Percentiles rank a stretch among this genome's conserved stretches.
phyloP scores from a whole-genome alignment of 2,113 vertebrate genomes.

The Benitochromis conjunctus region DNA sequence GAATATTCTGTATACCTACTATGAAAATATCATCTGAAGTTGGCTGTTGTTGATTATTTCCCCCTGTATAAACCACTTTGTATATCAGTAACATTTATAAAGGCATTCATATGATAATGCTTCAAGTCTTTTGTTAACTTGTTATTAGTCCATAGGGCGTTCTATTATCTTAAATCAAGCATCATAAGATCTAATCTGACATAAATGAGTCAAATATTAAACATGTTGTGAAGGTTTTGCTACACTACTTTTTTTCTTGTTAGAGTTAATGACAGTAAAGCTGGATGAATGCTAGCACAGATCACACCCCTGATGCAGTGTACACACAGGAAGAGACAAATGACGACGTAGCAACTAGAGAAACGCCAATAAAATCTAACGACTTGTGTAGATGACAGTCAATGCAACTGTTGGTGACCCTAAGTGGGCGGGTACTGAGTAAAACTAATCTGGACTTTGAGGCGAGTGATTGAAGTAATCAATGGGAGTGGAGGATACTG shows the following conservation, averaged over 20 bases:
- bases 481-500: background rate
- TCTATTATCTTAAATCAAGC: background rate
- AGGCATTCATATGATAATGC: background rate
- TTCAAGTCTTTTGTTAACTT: background rate
- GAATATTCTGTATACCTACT: background rate
- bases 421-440: background rate
- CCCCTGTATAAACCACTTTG: background rate
- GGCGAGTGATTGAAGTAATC: background rate
- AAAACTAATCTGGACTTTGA: background rate
- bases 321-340: background rate
- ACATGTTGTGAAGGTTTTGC: background rate
- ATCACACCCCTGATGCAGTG: background rate
- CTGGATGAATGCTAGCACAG: background rate
- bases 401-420: background rate
- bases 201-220: background rate
- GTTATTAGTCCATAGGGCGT: background rate
- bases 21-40: background rate
- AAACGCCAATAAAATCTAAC: background rate
- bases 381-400: background rate
- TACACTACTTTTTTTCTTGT: background rate
- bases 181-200: background rate
- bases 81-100: slow-evolving; percentile 35
- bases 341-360: background rate
- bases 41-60: background rate
- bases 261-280: background rate